Conservation (phyloP, 2,888 invertebrate species). For the Cataglyphis albicans region DNA sequence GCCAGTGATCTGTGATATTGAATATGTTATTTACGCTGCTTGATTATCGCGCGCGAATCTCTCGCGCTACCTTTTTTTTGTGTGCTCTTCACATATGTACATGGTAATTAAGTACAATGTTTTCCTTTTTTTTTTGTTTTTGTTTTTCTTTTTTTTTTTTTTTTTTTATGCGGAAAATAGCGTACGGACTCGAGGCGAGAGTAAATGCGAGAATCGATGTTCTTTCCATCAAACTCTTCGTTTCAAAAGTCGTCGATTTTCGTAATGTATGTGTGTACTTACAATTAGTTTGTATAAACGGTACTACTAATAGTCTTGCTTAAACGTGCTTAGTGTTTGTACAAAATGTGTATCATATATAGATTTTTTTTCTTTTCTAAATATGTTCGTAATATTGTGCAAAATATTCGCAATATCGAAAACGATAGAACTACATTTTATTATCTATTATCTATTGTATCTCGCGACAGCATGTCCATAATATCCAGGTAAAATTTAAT, state of each 20-base stretch:
- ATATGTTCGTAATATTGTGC: background rate
- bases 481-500: background rate
- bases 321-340: background rate
- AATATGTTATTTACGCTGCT: constrained; percentile 63
- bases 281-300: background rate
- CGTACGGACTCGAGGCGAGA: background rate
- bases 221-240: background rate
- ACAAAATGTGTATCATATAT: background rate
- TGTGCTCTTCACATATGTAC: background rate
- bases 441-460: background rate
- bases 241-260: background rate
- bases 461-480: background rate
- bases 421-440: background rate
- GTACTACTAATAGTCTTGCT: background rate
- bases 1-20: constrained; percentile 33
- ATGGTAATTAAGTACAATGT: background rate
- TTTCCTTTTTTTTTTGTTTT: background rate
- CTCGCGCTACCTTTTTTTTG: background rate
- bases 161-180: background rate
- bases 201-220: background rate
- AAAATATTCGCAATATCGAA: background rate
- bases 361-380: background rate
- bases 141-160: too few species aligned
- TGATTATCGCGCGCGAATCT: background rate
- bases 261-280: background rate